These are phyloP conservation scores for Antechinus flavipes DNA, from an alignment of 2,113 vertebrate genomes.

Conservation along the genomic window DNA sequence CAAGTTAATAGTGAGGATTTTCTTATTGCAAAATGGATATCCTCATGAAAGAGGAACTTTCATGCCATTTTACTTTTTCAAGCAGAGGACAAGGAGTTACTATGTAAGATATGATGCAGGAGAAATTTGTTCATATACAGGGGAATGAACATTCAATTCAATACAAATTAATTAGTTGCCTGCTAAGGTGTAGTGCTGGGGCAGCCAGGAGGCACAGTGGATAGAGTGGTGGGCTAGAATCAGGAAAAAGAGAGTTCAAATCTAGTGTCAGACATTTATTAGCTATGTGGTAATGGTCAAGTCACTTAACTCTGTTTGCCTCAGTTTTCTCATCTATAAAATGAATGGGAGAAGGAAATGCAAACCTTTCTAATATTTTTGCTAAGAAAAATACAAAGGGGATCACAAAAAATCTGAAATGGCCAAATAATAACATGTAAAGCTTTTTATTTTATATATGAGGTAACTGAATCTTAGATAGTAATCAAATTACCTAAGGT, in stretches of 20 bases:
- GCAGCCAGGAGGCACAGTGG: neutral
- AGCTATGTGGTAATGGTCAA: neutral
- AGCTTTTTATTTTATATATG: neutral
- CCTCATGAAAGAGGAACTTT: neutral
- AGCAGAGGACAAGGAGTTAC: neutral
- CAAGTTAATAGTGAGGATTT: neutral
- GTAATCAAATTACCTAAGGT: neutral
- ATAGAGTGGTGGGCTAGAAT: neutral
- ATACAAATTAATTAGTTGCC: neutral
- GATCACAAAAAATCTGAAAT: neutral
- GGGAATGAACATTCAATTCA: neutral
- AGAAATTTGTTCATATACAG: neutral
- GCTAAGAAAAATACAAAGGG: neutral
- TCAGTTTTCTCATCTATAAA: neutral
- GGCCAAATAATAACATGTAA: neutral
- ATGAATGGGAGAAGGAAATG: neutral
- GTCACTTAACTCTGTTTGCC: neutral
- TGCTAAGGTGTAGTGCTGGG: neutral
- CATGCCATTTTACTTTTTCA: neutral
- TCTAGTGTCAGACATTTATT: neutral
- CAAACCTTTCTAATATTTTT: neutral
- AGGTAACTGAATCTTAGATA: neutral
- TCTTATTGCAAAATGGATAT: neutral
- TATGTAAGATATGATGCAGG: neutral
- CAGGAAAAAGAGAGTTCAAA: neutral